These are phyloP conservation scores for Reticulitermes lucifugus DNA, from an alignment of 2,888 invertebrate species.

Conservation along the genomic window DNA sequence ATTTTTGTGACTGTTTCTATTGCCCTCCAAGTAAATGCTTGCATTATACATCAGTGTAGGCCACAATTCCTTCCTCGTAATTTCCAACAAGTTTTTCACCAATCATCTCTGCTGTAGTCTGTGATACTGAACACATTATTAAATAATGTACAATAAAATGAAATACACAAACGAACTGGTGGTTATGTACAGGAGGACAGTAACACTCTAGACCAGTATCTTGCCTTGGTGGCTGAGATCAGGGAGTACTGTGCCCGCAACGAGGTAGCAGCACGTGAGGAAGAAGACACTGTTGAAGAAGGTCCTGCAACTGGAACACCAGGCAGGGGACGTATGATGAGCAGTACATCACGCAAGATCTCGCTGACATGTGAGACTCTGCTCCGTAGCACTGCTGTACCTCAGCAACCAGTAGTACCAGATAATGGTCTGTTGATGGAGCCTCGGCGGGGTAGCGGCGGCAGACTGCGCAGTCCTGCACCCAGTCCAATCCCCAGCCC, in stretches of 20 bases:
- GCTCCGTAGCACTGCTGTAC: slow-evolving; percentile 54
- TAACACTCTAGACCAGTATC: slow-evolving; percentile 60
- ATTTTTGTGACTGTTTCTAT: no score
- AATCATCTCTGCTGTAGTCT: no score
- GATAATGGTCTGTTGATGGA: slow-evolving; percentile 58
- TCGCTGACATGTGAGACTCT: slow-evolving; percentile 77
- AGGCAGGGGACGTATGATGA: slow-evolving; percentile 57
- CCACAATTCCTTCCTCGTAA: no score
- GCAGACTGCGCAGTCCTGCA: slow-evolving; percentile 75
- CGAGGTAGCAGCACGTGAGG: slow-evolving; percentile 56
- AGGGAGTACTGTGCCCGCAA: slow-evolving; percentile 72
- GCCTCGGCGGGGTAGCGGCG: slow-evolving; percentile 63
- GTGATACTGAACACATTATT: no score
- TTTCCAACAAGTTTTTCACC: no score
- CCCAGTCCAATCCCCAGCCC: slow-evolving; percentile 74
- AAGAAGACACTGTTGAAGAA: slow-evolving; percentile 51
- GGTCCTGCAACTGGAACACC: slow-evolving; percentile 56
- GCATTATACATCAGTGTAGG: no score
- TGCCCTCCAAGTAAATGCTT: no score
- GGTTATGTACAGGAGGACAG: slow-evolving; percentile 55
- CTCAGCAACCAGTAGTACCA: slow-evolving; percentile 56
- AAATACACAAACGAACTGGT: no score
- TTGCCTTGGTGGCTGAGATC: slow-evolving; percentile 68
- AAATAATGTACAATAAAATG: no score
- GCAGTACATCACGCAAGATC: slow-evolving; percentile 71